Percentiles rank a stretch among this genome's conserved stretches.
Evolutionary conservation across 1,140 invertebrate species (phyloP).

Genomic region (Odontomachus brunneus): DNA sequence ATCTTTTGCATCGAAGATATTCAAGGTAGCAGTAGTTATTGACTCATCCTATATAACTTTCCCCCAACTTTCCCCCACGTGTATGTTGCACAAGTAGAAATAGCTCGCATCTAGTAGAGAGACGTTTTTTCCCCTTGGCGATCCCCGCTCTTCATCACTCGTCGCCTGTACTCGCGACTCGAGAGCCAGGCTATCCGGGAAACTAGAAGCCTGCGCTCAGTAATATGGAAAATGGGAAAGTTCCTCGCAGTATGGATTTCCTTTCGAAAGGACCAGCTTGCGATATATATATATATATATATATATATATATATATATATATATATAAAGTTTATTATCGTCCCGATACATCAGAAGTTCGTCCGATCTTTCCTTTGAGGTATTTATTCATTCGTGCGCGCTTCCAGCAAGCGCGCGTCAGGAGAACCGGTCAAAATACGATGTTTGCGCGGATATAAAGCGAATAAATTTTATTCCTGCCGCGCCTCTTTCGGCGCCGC

Average conservation of each 20-base stretch:
- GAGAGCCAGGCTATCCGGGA: not conserved
- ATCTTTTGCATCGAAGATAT: too few species aligned
- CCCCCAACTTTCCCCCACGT: too few species aligned
- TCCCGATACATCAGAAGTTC: not conserved
- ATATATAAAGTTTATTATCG: slow-evolving; percentile 21
- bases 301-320: slow-evolving; percentile 4
- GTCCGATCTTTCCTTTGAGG: not conserved
- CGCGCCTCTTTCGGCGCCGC: not conserved
- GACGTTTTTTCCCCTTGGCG: not conserved
- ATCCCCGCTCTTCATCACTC: not conserved
- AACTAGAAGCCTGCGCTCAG: not conserved
- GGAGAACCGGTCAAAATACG: not conserved
- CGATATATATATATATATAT: not conserved
- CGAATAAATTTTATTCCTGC: not conserved
- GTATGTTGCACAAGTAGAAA: too few species aligned
- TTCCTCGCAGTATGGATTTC: slow-evolving; percentile 3
- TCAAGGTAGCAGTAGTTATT: too few species aligned
- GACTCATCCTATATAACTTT: too few species aligned
- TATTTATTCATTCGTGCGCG: slow-evolving; percentile 1
- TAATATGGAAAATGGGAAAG: slow-evolving; percentile 27
- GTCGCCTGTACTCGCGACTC: not conserved
- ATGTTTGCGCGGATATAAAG: not conserved
- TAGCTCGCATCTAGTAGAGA: not conserved
- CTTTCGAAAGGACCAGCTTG: not conserved
- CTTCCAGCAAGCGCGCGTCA: not conserved